phyloP scores from a whole-genome alignment of 1,140 invertebrate species.

The Sitodiplosis mosellana region DNA sequence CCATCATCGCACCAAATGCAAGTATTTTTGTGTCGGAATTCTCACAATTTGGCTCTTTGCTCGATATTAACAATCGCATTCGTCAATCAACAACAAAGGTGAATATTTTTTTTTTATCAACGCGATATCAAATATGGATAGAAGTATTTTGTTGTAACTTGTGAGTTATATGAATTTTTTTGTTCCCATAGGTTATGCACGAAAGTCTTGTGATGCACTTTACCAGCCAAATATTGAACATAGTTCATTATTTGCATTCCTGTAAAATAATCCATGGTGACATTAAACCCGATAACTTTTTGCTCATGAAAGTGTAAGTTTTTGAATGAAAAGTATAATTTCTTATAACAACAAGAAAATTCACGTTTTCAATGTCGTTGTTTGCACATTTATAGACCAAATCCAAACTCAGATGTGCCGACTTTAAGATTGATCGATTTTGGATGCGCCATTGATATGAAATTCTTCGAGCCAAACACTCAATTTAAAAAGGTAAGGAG shows the following conservation, averaged over 20 bases:
- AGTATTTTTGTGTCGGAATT: constrained; percentile 66
- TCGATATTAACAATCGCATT: constrained; percentile 56
- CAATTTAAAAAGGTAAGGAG: constrained; percentile 49
- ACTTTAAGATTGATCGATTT: constrained; percentile 71
- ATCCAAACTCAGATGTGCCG: constrained; percentile 35
- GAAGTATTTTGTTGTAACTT: too few relatives aligned
- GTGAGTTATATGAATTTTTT: neutral
- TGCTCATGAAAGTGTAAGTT: constrained; percentile 55
- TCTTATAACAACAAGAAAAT: neutral
- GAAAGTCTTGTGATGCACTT: constrained; percentile 64
- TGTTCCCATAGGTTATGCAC: constrained; percentile 28
- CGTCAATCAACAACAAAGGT: constrained; percentile 44
- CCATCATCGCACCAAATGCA: constrained; percentile 52
- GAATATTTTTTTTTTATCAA: neutral
- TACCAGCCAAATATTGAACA: constrained; percentile 73
- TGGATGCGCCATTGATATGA: constrained; percentile 81
- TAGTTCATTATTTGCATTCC: constrained; percentile 74
- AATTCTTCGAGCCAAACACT: constrained; percentile 54
- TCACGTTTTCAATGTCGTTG: neutral
- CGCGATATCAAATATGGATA: neutral
- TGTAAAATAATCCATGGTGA: constrained; percentile 89
- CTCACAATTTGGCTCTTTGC: constrained; percentile 57
- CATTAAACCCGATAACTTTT: constrained; percentile 94
- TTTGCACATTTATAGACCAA: constrained; percentile 25
- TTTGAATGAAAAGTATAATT: too few relatives aligned